These are phyloP conservation scores for Gortyna flavago DNA, from an alignment of 2,888 invertebrate genomes.

Conservation along the genomic window DNA sequence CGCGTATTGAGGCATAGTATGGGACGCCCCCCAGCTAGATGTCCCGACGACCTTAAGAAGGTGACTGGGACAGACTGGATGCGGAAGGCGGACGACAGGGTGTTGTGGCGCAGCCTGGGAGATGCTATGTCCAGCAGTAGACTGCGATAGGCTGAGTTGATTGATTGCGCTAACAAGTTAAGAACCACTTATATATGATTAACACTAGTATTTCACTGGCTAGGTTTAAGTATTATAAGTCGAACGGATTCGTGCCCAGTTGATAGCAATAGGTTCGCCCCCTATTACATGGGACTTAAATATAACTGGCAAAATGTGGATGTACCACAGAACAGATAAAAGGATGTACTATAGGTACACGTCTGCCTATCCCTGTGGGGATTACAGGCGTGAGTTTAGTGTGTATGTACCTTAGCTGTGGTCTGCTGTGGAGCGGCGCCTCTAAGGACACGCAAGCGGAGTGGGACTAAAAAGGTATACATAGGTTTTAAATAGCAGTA, in stretches of 20 bases:
- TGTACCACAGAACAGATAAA: too few relatives aligned
- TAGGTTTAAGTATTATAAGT: background rate
- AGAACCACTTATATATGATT: background rate
- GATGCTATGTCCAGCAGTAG: too few relatives aligned
- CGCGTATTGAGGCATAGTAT: background rate
- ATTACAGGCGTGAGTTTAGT: too few relatives aligned
- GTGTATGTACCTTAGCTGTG: background rate
- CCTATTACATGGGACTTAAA: background rate
- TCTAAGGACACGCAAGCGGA: background rate
- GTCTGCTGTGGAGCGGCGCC: background rate
- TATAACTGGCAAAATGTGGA: background rate
- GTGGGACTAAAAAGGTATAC: background rate
- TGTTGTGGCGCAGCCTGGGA: too few relatives aligned
- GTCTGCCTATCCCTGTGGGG: too few relatives aligned
- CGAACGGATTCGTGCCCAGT: background rate
- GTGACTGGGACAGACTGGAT: too few relatives aligned
- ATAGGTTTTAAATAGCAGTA: background rate
- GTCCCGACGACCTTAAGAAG: too few relatives aligned
- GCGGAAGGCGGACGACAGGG: too few relatives aligned
- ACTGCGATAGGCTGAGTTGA: too few relatives aligned
- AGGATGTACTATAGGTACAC: too few relatives aligned
- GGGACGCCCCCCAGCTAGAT: too few relatives aligned
- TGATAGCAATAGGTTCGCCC: background rate
- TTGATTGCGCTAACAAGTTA: background rate
- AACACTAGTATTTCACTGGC: background rate